phyloP scores from a whole-genome alignment of 2,113 vertebrate genomes.

The Dryoscopus gambensis region DNA sequence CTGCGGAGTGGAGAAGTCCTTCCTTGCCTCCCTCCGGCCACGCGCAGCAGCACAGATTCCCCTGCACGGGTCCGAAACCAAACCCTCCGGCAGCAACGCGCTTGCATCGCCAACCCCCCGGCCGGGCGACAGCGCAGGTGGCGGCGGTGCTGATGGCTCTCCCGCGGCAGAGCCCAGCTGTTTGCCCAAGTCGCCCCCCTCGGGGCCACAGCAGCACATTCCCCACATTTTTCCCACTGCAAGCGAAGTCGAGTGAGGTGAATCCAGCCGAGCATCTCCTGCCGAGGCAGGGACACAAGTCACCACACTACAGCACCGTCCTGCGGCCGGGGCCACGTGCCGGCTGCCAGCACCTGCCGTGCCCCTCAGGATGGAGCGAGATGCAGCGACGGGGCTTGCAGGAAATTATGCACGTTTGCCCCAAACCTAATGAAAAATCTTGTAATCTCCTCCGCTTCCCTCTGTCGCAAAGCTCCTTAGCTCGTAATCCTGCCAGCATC shows the following conservation, averaged over 20 bases:
- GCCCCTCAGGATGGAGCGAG: background rate
- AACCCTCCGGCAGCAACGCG: background rate
- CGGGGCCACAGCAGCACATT: accelerated
- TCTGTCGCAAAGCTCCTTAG: conserved; percentile 25
- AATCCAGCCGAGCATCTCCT: background rate
- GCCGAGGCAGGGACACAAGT: background rate
- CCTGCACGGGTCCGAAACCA: background rate
- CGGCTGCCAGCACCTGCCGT: background rate
- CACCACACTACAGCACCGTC: background rate
- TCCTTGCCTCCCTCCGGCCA: background rate
- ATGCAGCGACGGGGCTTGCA: background rate
- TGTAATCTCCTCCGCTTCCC: background rate
- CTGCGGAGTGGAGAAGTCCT: background rate
- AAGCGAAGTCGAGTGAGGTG: background rate
- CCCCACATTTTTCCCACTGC: background rate
- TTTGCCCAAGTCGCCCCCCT: background rate
- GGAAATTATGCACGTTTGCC: background rate
- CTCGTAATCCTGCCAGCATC: background rate
- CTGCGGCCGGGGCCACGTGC: background rate
- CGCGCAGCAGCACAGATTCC: background rate
- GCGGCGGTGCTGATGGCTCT: background rate
- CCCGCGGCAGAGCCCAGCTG: background rate
- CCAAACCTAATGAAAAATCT: background rate
- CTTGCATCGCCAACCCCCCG: accelerated
- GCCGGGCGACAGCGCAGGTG: background rate